Base-by-base conservation (phyloP, 1,140 invertebrate species). In the Whitmania pigra region DNA sequence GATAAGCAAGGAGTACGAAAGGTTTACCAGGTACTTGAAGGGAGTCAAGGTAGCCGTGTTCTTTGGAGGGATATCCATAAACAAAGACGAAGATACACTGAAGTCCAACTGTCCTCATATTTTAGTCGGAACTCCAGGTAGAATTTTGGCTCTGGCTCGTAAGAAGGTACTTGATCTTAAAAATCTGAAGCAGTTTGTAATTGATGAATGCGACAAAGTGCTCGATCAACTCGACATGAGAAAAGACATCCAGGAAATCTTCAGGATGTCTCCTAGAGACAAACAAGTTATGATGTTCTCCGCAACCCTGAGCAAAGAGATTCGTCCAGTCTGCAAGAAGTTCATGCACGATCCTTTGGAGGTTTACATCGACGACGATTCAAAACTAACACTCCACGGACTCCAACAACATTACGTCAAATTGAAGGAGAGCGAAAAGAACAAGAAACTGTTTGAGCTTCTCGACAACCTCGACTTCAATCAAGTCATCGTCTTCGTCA, bases 271-370 rank as follows among this genome's bases (percentile, higher is more conserved):
- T 40, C 96, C 96, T 57, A 81, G 98, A 79, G 92, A 94, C 79
- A 99, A 99, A 83, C 97, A 99, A 90, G 97, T 99, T 22, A 99
- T 99, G 95, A 99, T 99, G 96, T 99, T 99, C n/a, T n/a, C n/a
- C n/a, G n/a, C n/a, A n/a, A n/a, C n/a, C n/a, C n/a, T n/a, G n/a
- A n/a, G n/a, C n/a, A n/a, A n/a, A n/a, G n/a, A n/a, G n/a, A n/a
- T n/a, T n/a, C 86, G 96, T 93, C 94, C 95, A 74, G 93, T 99
- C 80, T 99, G 96, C 90, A 99, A 88, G 76, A 99, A 98, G 85
- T 99, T 99, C 84, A 99, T 99, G 97, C 95, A 99, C 82, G 95
- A 99, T 90, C 97, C 97, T 25, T 97, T 99, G 94, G 97, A 99
- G 87, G 94, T 99, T 29, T 99, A 97, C 84, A 95, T 99, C 40